Evolutionary conservation across 2,113 vertebrate genomes (phyloP).

Genomic region (Alexandromys fortis): DNA sequence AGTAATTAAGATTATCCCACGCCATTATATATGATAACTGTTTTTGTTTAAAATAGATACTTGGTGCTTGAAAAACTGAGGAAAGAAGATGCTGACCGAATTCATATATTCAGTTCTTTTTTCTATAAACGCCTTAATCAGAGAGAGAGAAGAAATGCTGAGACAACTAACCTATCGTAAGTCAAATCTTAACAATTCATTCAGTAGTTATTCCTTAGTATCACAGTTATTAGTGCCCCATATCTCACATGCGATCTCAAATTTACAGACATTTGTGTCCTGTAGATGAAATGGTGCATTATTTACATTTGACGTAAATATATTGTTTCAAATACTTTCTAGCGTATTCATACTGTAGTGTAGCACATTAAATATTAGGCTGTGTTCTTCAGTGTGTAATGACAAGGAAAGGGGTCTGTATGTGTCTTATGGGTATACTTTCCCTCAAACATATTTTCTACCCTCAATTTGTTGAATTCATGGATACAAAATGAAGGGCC

Average conservation of each 20-base stretch:
- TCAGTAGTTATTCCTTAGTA: not conserved
- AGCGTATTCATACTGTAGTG: not conserved
- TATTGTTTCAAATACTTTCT: not conserved
- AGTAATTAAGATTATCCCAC: not conserved
- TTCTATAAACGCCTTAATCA: slow-evolving; percentile 99
- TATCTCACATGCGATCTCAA: not conserved
- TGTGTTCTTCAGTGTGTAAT: not conserved
- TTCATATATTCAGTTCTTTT: slow-evolving; percentile 99
- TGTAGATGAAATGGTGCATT: not conserved
- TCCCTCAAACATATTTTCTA: not conserved
- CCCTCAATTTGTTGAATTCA: not conserved
- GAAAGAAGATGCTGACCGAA: slow-evolving; percentile 94
- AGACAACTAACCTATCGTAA: slow-evolving; percentile 94
- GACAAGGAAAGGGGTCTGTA: not conserved
- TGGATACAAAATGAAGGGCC: not conserved
- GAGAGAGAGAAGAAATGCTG: slow-evolving; percentile 92
- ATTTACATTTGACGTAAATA: not conserved
- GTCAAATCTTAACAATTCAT: slow-evolving; percentile 74
- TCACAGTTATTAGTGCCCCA: not conserved
- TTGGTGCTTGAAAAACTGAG: slow-evolving; percentile 96
- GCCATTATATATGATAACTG: slow-evolving; percentile 26
- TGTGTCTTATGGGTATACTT: not conserved
- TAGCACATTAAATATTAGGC: not conserved
- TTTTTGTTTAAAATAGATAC: slow-evolving; percentile 87
- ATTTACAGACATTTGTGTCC: not conserved